A percentile compares a stretch with the other conserved stretches of the same genome.
Conservation (phyloP, 1,140 invertebrate species). For the Dreissena rostriformis region DNA sequence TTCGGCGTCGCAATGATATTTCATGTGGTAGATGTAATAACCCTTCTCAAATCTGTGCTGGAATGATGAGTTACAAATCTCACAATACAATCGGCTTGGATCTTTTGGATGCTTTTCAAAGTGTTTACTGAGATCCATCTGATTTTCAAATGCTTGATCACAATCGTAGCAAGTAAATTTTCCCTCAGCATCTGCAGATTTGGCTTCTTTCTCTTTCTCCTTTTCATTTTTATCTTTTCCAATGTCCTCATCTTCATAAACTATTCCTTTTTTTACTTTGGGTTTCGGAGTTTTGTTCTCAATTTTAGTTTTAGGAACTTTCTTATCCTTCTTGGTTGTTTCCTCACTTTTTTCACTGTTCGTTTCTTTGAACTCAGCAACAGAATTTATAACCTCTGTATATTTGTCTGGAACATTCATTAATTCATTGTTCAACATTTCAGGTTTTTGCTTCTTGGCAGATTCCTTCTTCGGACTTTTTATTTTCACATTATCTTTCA, state of each 20-base stretch:
- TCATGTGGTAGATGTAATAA: slow-evolving; percentile 54
- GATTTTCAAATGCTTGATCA: slow-evolving; percentile 35
- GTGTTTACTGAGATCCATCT: slow-evolving; percentile 31
- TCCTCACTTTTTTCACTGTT: slow-evolving; percentile 15
- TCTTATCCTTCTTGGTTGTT: slow-evolving; percentile 11
- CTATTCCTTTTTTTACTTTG: not conserved
- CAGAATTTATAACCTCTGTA: slow-evolving; percentile 27
- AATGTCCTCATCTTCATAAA: not conserved
- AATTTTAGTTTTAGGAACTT: slow-evolving; percentile 4
- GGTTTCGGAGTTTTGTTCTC: not conserved
- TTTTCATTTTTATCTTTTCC: not conserved
- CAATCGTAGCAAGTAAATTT: slow-evolving; percentile 47
- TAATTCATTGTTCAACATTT: not conserved
- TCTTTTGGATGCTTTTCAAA: slow-evolving; percentile 35
- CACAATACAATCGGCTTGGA: slow-evolving; percentile 42
- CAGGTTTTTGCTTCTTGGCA: not conserved
- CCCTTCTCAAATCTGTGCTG: slow-evolving; percentile 41
- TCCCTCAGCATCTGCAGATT: slow-evolving; percentile 1
- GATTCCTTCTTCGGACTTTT: not conserved
- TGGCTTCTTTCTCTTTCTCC: not conserved
- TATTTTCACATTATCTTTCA: not conserved
- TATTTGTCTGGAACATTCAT: not conserved
- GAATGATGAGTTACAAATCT: slow-evolving; percentile 37
- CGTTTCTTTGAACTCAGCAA: slow-evolving; percentile 18
- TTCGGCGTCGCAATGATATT: slow-evolving; percentile 39